A percentile compares a stretch with the other conserved stretches of the same genome.
Conservation (phyloP, 2,888 invertebrate species). For the Cheilosia urbana region DNA sequence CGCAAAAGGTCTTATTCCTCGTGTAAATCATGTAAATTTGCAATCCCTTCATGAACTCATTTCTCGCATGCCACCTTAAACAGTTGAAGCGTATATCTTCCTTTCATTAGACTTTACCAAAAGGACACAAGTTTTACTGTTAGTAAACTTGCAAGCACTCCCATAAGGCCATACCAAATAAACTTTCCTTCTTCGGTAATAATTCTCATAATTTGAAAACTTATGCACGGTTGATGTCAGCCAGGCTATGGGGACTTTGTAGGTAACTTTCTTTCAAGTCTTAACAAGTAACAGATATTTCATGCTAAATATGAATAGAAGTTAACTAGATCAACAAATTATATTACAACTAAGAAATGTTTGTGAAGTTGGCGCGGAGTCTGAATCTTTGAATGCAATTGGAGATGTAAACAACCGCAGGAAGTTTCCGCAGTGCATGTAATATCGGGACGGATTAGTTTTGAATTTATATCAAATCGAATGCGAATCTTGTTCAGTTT, state of each 20-base stretch:
- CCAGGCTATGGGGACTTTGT: conserved; percentile 15
- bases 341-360: conserved; percentile 25
- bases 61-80: not conserved
- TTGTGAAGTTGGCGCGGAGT: not conserved
- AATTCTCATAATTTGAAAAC: conserved; percentile 65
- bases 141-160: conserved; percentile 64
- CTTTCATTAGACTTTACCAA: conserved; percentile 15
- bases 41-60: not conserved
- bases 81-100: conserved; percentile 9
- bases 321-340: conserved; percentile 45
- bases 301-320: conserved; percentile 29
- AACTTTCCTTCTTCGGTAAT: conserved; percentile 58
- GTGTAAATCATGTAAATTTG: no score
- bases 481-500: no score
- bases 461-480: no score
- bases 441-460: not conserved
- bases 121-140: conserved; percentile 64
- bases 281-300: conserved; percentile 46
- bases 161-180: conserved; percentile 49
- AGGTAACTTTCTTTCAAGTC: conserved; percentile 30
- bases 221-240: conserved; percentile 27
- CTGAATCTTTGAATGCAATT: not conserved
- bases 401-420: conserved; percentile 16
- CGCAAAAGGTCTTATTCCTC: no score
- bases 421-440: not conserved